Evolutionary conservation across 2,797 vertebrate species (phyloP), one percentile per base, ranked within the genome.

Genomic region (Sarcophilus harrisii): DNA sequence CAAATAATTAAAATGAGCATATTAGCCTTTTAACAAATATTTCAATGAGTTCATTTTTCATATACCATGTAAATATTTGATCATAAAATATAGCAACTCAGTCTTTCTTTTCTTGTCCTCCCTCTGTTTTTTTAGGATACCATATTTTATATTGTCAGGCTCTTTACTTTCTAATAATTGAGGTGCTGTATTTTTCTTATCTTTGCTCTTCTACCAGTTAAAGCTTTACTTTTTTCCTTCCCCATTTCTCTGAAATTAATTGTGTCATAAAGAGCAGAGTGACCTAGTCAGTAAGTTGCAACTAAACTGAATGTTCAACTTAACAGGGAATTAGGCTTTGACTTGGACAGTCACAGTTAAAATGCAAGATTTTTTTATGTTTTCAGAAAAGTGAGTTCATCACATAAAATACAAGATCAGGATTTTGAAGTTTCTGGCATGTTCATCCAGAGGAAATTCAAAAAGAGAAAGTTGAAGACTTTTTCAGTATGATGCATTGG

Each of bases 211-310:
- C 54, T 30, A 90, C 0, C 66, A 57, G 3, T 58, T 62, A 93
- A 94, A 0, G 0, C 38, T 30, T 95, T 95, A 55, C 73, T 92
- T 95, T 13, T 55, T 81, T 14, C 5, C 12, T 14, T 87, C 24
- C 0, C 62, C 94, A 52, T 21, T 94, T 38, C 54, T 58, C 91
- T 38, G 24, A 62, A 92, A 93, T 58, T 59, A 28, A 95, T 9
- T 91, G 89, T 59, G 32, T 24, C 57, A 49, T 92, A 4, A 54
- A 91, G 91, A 95, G 58, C 13, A 81, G 93, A 95, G 45, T 73
- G 94, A 91, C 90, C 9, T 81, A 29, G 5, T 38, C 54, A 4
- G 45, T 49, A 90, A 93, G 57, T 90, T 90, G 32, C 32, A 13
- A 52, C 91, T 60, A 92, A 92, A 93, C 45, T 21, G 28, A 87